Evolutionary conservation across 2,113 vertebrate species (phyloP).

Genomic region (Oceanites oceanicus): DNA sequence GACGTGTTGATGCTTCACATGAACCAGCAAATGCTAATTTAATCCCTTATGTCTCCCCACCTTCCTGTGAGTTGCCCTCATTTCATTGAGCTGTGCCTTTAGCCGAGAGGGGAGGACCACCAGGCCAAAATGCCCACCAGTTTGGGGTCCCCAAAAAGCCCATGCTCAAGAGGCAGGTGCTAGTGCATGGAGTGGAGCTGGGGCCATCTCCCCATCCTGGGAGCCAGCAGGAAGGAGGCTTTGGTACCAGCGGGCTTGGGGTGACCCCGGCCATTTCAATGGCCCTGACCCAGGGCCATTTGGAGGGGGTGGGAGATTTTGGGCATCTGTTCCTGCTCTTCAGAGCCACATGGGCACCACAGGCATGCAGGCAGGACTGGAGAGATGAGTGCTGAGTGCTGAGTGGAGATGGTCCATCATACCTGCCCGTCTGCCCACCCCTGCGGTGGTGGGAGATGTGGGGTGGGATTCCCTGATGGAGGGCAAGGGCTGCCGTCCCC

Average conservation of each 20-base stretch:
- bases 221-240: background rate
- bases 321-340: background rate
- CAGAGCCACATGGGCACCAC: background rate
- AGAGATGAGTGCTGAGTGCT: background rate
- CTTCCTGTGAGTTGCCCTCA: background rate
- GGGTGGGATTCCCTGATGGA: background rate
- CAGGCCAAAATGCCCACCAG: background rate
- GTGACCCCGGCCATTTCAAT: fast-evolving
- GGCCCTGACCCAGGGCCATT: background rate
- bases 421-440: background rate
- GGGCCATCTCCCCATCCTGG: background rate
- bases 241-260: background rate
- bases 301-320: background rate
- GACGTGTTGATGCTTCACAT: background rate
- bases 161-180: background rate
- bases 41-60: background rate
- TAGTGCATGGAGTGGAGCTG: background rate
- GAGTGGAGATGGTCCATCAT: background rate
- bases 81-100: background rate
- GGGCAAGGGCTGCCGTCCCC: fast-evolving
- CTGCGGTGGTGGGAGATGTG: background rate
- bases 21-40: background rate
- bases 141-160: background rate
- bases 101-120: background rate
- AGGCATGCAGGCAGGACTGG: background rate